Percentiles rank a stretch among this genome's conserved stretches.
Evolutionary conservation across 2,797 vertebrate species (phyloP).

Genomic region (Spea hammondii): DNA sequence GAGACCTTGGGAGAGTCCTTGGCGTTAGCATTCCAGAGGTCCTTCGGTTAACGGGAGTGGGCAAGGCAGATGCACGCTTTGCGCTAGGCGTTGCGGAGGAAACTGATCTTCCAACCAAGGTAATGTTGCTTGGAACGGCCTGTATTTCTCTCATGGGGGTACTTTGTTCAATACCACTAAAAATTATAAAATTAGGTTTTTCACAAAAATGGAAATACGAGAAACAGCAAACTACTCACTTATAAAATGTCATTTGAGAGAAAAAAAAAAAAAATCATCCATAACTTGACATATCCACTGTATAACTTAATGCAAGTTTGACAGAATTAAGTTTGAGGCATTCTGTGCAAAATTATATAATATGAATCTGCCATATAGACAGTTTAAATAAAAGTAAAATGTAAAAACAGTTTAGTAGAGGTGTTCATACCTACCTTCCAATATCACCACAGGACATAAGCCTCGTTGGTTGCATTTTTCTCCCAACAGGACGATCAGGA

Average conservation of each 20-base stretch:
- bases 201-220: too few relatives aligned
- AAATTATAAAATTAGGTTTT: background rate
- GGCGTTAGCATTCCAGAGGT: constrained; percentile 69
- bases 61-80: constrained; percentile 69
- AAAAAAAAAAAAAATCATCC: too few relatives aligned
- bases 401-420: background rate
- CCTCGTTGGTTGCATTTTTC: constrained; percentile 62
- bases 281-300: too few relatives aligned
- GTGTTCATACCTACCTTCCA: constrained; percentile 62
- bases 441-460: constrained; percentile 56
- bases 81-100: constrained; percentile 61
- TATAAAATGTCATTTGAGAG: too few relatives aligned
- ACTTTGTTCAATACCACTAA: constrained; percentile 57
- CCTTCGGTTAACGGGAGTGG: constrained; percentile 72
- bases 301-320: too few relatives aligned
- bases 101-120: constrained; percentile 51
- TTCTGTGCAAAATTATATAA: too few relatives aligned
- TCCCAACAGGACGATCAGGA: constrained; percentile 56
- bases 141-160: constrained; percentile 57
- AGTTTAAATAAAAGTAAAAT: too few relatives aligned
- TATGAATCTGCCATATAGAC: too few relatives aligned
- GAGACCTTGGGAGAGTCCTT: constrained; percentile 53
- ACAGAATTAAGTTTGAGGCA: too few relatives aligned
- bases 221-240: too few relatives aligned
- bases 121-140: constrained; percentile 47